Base-by-base conservation (phyloP, 2,888 invertebrate species). In the Choreutis nemorana region DNA sequence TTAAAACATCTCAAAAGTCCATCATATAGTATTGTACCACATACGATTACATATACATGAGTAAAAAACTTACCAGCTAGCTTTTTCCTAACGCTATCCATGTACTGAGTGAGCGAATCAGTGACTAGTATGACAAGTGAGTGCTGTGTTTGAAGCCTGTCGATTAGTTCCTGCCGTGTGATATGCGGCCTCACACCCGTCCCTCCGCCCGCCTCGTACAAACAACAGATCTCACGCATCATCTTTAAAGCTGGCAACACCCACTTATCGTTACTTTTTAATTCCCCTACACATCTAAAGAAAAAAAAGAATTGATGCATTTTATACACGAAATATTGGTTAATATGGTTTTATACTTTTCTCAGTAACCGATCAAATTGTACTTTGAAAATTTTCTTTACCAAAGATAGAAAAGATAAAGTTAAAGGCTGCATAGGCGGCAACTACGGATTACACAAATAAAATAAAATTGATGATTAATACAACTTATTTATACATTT, bases 231-330 rank as follows among this genome's bases (percentile, higher is more conserved):
- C 66, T 97, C 97, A 18, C 92, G 85, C 62, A 97, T 97, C 71
- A 97, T 91, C 62, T 97, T 96, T 39, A 97, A 75, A 3, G 97
- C 95, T 1, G 97, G 97, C 46, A 97, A 64, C 11, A 93, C 97
- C 97, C 97, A 97, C 40, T 87, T 87, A 48, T 92, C 93, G 23
- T 87, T 87, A 29, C 85, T 87, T 60, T 92, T 91, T 34, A 97
- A 66, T 64, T 97, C 97, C 42, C 94, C 94, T n/a, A 97, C 95
- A 61, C 97, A 94, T 37, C 79, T 79, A 36, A 1, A n/a, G n/a
- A n/a, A n/a, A n/a, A n/a, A n/a, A n/a, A n/a, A n/a, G n/a, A n/a
- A n/a, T n/a, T n/a, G n/a, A n/a, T n/a, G n/a, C n/a, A n/a, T n/a
- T n/a, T n/a, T n/a, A n/a, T n/a, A n/a, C n/a, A n/a, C n/a, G n/a